Evolutionary conservation across 2,113 vertebrate genomes (phyloP).

Genomic region (Ammospiza nelsoni): DNA sequence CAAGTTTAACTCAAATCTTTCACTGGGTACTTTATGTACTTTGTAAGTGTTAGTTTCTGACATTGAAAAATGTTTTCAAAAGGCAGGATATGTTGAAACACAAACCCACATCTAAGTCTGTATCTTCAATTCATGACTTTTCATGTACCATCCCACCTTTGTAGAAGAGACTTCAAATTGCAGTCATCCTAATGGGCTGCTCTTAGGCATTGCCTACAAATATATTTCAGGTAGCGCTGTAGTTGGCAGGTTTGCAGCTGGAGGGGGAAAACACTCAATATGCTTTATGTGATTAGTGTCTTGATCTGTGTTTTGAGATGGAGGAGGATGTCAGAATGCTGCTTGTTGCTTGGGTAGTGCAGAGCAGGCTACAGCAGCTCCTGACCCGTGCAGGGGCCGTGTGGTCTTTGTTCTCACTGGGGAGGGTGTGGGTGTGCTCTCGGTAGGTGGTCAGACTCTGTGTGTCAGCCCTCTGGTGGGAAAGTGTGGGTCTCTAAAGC

Average conservation of each 20-base stretch:
- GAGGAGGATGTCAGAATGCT: not conserved
- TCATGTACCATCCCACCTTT: not conserved
- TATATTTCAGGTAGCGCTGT: not conserved
- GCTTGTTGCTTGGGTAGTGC: not conserved
- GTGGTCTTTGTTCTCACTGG: not conserved
- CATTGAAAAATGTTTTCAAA: not conserved
- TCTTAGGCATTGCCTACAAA: not conserved
- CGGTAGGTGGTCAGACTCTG: rapidly evolving
- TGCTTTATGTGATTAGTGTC: rapidly evolving
- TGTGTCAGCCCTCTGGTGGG: not conserved
- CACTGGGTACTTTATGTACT: not conserved
- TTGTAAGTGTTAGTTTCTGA: not conserved
- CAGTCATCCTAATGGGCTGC: not conserved
- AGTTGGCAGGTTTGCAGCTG: not conserved
- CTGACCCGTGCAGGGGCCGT: not conserved
- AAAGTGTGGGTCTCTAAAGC: not conserved
- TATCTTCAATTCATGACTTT: not conserved
- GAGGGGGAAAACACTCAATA: not conserved
- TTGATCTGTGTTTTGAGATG: not conserved
- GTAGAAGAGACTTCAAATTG: not conserved
- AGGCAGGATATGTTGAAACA: not conserved
- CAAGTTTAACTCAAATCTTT: not conserved
- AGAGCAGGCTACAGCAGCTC: not conserved
- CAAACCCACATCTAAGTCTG: not conserved
- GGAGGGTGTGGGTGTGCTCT: not conserved